Base-by-base conservation (phyloP, 2,797 vertebrate genomes). In the Botia kubotai region DNA sequence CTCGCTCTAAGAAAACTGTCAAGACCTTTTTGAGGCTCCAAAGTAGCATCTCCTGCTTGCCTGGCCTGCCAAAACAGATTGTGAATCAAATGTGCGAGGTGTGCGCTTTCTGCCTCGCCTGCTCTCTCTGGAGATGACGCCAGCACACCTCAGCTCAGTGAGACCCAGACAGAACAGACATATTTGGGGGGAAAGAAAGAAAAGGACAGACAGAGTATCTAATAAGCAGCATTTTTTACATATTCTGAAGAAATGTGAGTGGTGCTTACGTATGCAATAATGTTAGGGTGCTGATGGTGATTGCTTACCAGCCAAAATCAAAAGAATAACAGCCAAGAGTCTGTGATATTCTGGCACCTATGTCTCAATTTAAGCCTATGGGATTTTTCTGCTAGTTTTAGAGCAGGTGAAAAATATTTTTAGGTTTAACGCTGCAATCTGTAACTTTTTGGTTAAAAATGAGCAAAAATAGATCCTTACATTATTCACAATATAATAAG, bases 1-100 rank as follows among this genome's bases (percentile, higher is more conserved):
- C 86, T 87, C 87, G 63, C 84, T 88, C 87, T n/a, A 85, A 89
- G 88, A 88, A 87, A 89, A 89, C 88, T 91, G 93, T 91, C 92
- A 86, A 85, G 87, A 88, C 84, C 63, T 65, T 78, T 92, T 86
- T 77, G 77, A 79, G 6, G 87, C 85, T 89, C 80, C 85, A 88
- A 88, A 89, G 87, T 83, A 72, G 50, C 88, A 89, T 91, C 85
- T 89, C 87, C 89, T 69, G 83, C 82, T 84, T 26, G 84, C 88
- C 84, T 71, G 65, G 55, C 83, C 90, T 93, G 93, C 90, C 93
- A 92, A 82, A 77, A 76, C 77, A 0, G 57, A 90, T 92, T 74
- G 60, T 71, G 77, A 82, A 10, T 92, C 92, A 93, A 81, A 76
- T 0, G 74, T 75, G 81, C 46, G 71, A 83, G 80, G 78, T 86